Percentiles rank a stretch among this genome's conserved stretches.
Evolutionary conservation across 2,797 vertebrate species (phyloP).

Genomic region (Okamejei kenojei): DNA sequence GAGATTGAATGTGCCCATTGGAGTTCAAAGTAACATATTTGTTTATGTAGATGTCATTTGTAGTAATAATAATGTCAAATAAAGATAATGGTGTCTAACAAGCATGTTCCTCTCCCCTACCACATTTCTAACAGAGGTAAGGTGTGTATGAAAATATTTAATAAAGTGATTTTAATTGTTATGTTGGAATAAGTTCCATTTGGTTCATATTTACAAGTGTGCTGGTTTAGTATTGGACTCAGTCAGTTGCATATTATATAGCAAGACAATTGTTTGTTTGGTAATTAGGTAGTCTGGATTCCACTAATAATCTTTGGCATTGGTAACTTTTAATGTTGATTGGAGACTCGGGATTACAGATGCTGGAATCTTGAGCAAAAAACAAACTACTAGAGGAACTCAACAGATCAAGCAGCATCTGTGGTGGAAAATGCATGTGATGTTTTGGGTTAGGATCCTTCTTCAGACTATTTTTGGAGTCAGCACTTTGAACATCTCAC

Average conservation of each 20-base stretch:
- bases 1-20: no score
- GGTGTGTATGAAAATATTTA: background rate
- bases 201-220: background rate
- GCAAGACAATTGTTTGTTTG: background rate
- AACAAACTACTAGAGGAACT: no score
- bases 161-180: background rate
- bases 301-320: background rate
- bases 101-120: background rate
- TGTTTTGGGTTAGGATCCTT: no score
- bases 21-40: background rate
- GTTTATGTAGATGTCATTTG: background rate
- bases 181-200: background rate
- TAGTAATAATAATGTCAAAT: background rate
- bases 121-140: no score
- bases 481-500: background rate
- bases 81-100: background rate
- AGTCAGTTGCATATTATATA: background rate
- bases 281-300: background rate
- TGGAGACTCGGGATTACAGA: background rate
- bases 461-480: background rate
- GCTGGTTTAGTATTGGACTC: background rate
- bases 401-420: no score
- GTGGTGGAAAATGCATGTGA: no score
- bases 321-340: background rate
- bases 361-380: no score